Conservation (phyloP, 2,797 vertebrate species). For the Microctenopoma steveboyesi region DNA sequence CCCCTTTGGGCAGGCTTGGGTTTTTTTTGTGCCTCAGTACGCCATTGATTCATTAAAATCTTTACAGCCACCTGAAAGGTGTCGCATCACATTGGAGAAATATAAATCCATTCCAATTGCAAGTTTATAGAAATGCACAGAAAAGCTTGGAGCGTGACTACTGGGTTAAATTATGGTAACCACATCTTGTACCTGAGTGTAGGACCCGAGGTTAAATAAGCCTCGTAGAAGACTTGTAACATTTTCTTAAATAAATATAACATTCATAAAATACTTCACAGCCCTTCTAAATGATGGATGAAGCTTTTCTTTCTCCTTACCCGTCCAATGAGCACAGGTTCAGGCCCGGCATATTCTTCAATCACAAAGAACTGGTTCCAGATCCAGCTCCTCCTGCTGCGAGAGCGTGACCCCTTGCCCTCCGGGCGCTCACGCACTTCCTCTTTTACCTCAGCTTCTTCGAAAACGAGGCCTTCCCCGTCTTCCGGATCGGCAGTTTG, state of each 20-base stretch:
- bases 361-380: slow-evolving; percentile 98
- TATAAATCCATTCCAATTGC: slow-evolving; percentile 76
- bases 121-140: slow-evolving; percentile 51
- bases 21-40: slow-evolving; percentile 65
- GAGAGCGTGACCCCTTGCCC: slow-evolving; percentile 76
- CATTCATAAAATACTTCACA: slow-evolving; percentile 53
- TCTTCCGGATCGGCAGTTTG: slow-evolving; percentile 58
- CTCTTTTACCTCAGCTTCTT: slow-evolving; percentile 72
- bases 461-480: slow-evolving; percentile 80
- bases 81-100: slow-evolving; percentile 34
- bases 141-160: slow-evolving; percentile 33
- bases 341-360: slow-evolving; percentile 92
- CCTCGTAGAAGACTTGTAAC: slow-evolving; percentile 44
- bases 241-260: slow-evolving; percentile 47
- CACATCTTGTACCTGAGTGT: slow-evolving; percentile 22
- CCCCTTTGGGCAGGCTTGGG: slow-evolving; percentile 56
- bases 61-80: slow-evolving; percentile 70
- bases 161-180: slow-evolving; percentile 50
- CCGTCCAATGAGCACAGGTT: slow-evolving; percentile 93
- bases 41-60: slow-evolving; percentile 73
- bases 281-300: slow-evolving; percentile 52
- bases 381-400: slow-evolving; percentile 93
- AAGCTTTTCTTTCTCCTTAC: slow-evolving; percentile 78
- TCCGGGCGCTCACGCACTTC: slow-evolving; percentile 39
- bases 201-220: slow-evolving; percentile 51